These are phyloP conservation scores for Eupeodes corollae DNA, from an alignment of 1,140 invertebrate genomes.

Conservation along the genomic window DNA sequence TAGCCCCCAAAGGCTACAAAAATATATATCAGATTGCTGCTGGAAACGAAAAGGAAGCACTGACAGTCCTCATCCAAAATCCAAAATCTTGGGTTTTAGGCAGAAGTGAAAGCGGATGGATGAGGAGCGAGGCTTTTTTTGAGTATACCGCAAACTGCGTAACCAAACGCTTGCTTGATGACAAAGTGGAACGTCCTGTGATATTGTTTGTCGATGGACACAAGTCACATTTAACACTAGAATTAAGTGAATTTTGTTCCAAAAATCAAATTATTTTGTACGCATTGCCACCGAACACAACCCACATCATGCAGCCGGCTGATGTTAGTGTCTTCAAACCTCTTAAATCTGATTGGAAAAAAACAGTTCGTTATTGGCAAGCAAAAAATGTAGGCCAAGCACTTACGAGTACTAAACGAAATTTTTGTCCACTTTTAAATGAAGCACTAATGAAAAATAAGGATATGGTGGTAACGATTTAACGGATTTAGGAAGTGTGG, in stretches of 20 bases:
- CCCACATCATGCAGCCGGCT: slow-evolving; percentile 37
- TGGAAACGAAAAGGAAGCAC: slow-evolving; percentile 27
- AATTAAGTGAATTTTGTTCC: slow-evolving; percentile 1
- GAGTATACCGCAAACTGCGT: no score
- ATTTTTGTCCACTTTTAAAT: no score
- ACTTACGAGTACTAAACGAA: no score
- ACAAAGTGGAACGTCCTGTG: no score
- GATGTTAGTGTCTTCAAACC: slow-evolving; percentile 34
- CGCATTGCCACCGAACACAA: slow-evolving; percentile 32
- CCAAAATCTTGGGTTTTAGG: no score
- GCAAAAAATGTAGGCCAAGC: background rate
- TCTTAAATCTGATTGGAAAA: slow-evolving; percentile 16
- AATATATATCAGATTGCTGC: slow-evolving; percentile 26
- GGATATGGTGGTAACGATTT: no score
- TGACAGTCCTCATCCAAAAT: slow-evolving; percentile 35
- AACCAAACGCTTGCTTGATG: no score
- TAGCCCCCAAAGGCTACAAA: slow-evolving; percentile 17
- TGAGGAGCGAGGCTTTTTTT: no score
- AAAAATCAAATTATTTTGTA: slow-evolving; percentile 3
- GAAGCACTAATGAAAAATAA: no score
- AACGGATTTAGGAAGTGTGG: slow-evolving; percentile 3
- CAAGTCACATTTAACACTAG: slow-evolving; percentile 1
- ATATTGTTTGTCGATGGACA: no score
- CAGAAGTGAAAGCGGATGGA: no score
- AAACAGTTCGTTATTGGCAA: background rate